Conservation (phyloP, 1,140 invertebrate species). For the Drosophila trapezifrons region DNA sequence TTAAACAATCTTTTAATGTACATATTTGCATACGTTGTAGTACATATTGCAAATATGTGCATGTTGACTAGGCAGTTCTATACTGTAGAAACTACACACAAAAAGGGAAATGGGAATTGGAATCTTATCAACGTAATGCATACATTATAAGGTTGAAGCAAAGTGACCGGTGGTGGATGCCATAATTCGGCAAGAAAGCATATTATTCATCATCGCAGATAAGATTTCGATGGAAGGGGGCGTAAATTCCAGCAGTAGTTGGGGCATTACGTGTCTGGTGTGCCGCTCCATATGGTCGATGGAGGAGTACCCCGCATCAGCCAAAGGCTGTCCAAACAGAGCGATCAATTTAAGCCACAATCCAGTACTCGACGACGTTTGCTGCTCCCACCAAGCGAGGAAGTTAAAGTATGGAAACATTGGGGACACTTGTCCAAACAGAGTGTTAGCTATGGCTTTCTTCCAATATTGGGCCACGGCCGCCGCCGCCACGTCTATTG, state of each 20-base stretch:
- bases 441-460: not conserved
- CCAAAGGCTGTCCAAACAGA: constrained; percentile 42
- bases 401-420: constrained; percentile 1
- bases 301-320: not conserved
- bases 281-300: constrained; percentile 20
- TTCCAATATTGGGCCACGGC: constrained; percentile 22
- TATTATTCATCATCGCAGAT: constrained; percentile 4
- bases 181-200: not conserved
- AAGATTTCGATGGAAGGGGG: constrained; percentile 19
- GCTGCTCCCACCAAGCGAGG: not conserved
- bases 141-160: not conserved
- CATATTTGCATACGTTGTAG: constrained; percentile 6
- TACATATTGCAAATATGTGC: not conserved
- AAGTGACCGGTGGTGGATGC: constrained; percentile 10
- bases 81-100: not conserved
- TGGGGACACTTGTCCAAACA: constrained; percentile 71
- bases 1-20: constrained; percentile 10
- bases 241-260: not conserved
- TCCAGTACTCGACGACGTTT: not conserved
- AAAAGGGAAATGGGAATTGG: not conserved
- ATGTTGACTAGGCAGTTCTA: constrained; percentile 6
- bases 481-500: constrained; percentile 17
- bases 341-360: not conserved
- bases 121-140: constrained; percentile 2
- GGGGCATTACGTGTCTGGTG: constrained; percentile 15